These are phyloP conservation scores for Hemicentrotus pulcherrimus DNA, from an alignment of 35 echinoderm and acorn worm species.

Conservation along the genomic window DNA sequence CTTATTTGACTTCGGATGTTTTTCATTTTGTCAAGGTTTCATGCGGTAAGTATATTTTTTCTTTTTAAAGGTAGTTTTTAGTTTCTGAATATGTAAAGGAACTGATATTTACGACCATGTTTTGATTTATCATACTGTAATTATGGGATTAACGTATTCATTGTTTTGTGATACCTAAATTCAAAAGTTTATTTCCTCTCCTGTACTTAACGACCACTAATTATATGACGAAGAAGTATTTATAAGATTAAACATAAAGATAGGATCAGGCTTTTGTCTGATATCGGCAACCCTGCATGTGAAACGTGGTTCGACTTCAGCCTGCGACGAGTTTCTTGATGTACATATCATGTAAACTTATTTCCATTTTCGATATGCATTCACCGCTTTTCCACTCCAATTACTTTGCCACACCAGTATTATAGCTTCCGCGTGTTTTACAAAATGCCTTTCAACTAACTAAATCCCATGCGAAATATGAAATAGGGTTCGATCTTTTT, in stretches of 20 bases:
- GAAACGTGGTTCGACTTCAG: neutral
- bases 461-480: neutral
- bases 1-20: constrained; percentile 11
- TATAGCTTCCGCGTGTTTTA: neutral
- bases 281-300: no score
- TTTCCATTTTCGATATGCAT: neutral
- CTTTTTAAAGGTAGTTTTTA: neutral
- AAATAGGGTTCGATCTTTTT: neutral
- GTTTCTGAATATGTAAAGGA: neutral
- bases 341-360: neutral
- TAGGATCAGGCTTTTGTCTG: neutral
- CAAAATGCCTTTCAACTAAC: neutral
- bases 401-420: neutral
- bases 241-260: neutral
- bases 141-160: neutral
- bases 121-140: neutral
- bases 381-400: neutral
- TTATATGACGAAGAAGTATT: neutral
- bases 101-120: neutral
- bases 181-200: neutral
- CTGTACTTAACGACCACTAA: neutral
- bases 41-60: neutral
- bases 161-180: neutral
- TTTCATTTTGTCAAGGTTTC: neutral
- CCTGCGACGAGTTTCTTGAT: neutral